Evolutionary conservation across 1,140 invertebrate species (phyloP), one percentile per base, ranked within the genome.

Genomic region (Scaptodrosophila lebanonensis): DNA sequence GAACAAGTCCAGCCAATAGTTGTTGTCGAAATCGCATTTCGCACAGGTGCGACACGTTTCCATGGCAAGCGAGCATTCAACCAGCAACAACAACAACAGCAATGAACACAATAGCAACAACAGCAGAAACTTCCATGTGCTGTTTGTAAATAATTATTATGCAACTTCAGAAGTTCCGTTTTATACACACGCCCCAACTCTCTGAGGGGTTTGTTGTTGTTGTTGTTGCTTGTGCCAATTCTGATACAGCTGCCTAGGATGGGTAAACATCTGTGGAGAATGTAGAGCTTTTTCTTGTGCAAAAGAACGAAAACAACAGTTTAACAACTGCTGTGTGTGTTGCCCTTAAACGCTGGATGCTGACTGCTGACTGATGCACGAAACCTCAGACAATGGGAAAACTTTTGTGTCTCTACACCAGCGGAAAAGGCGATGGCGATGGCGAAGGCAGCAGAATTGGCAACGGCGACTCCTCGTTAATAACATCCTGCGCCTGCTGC

Each of bases 11-110:
- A 85, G 43, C 67, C 67, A 71, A 62, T 72, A 79, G 30, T 66
- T 82, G 45, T 69, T 70, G 48, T 65, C 83, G 39, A 83, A 85
- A 65, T 85, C 83, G 62, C 77, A 85, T 36, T 72, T 83, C 30
- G 83, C 83, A 85, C 83, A 85, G 51, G 83, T 85, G 38, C 83
- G 83, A 56, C 83, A 85, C 58, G 83, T 85, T 83, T 85, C 83
- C 83, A 85, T 85, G 59, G 50, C 66, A 57, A n/a, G n/a, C n/a
- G n/a, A n/a, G 48, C 59, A 22, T 40, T 29, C n/a, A n/a, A n/a
- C n/a, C n/a, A n/a, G n/a, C n/a, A n/a, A n/a, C 22, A 4, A 8
- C 8, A 8, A 8, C 22, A 25, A 8, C 22, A 25, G 51, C 54
- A 66, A 30, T 53, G 65, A 64, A 45, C 60, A 63, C 60, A 67